A percentile compares a stretch with the other conserved stretches of the same genome.
Evolutionary conservation across 2,888 invertebrate species (phyloP).

Genomic region (Mycalesis mineus): DNA sequence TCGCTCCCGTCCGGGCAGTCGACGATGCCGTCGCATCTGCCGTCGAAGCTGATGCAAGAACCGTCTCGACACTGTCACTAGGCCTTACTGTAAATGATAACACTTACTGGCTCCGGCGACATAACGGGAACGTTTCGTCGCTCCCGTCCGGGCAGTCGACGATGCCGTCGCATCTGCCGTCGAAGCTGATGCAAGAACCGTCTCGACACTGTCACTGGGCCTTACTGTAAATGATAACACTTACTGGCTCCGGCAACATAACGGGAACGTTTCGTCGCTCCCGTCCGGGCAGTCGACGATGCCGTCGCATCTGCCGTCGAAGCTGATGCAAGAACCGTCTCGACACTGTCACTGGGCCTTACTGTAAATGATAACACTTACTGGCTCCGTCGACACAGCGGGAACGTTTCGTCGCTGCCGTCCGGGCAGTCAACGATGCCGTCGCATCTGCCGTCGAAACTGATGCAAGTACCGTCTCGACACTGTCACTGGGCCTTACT

Average conservation of each 20-base stretch:
- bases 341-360: slow-evolving; percentile 47
- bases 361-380: not conserved
- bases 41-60: slow-evolving; percentile 54
- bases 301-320: slow-evolving; percentile 62
- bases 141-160: slow-evolving; percentile 60
- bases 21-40: slow-evolving; percentile 54
- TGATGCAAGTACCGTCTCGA: too few relatives aligned
- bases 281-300: slow-evolving; percentile 52
- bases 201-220: too few relatives aligned
- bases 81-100: not conserved
- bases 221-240: too few relatives aligned
- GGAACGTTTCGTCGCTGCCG: too few relatives aligned
- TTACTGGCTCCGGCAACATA: slow-evolving; percentile 52
- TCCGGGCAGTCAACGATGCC: too few relatives aligned
- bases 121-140: too few relatives aligned
- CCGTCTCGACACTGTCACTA: slow-evolving; percentile 56
- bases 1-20: slow-evolving; percentile 62
- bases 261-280: slow-evolving; percentile 56
- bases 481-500: too few relatives aligned
- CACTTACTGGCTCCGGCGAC: slow-evolving; percentile 47
- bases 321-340: slow-evolving; percentile 54
- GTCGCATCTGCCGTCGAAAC: too few relatives aligned
- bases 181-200: too few relatives aligned
- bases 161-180: slow-evolving; percentile 57
- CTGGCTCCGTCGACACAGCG: too few relatives aligned